Evolutionary conservation across 2,113 vertebrate species (phyloP).

Genomic region (Solea senegalensis): DNA sequence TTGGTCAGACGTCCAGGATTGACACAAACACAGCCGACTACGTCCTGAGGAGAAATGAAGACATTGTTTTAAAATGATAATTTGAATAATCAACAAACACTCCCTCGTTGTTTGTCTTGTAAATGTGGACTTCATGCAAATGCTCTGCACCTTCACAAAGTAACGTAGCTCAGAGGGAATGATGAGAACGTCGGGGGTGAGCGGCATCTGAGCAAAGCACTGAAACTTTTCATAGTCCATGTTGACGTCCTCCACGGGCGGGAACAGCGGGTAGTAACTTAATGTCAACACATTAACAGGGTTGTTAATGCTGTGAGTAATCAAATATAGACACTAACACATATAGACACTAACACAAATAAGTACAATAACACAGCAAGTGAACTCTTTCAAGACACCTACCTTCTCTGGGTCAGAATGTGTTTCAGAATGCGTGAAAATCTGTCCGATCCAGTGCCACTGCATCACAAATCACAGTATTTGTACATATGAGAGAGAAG

Average conservation of each 20-base stretch:
- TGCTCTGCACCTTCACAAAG: constrained; percentile 87
- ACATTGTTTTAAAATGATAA: not conserved
- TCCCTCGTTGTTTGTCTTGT: not conserved
- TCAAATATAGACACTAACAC: not conserved
- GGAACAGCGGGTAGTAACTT: constrained; percentile 93
- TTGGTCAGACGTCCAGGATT: constrained; percentile 94
- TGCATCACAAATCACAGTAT: constrained; percentile 38
- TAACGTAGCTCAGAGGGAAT: constrained; percentile 91
- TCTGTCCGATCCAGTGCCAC: constrained; percentile 81
- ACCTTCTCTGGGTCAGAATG: constrained; percentile 92
- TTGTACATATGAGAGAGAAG: not conserved
- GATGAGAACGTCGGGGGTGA: constrained; percentile 88
- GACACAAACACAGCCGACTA: constrained; percentile 89
- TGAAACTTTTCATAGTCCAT: constrained; percentile 88
- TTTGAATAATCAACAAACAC: not conserved
- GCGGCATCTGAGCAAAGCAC: constrained; percentile 74
- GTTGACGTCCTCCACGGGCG: constrained; percentile 88
- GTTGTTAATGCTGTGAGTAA: not conserved
- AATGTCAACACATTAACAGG: not conserved
- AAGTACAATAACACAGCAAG: not conserved
- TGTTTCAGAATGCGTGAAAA: constrained; percentile 92
- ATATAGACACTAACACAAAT: not conserved
- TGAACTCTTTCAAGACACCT: not conserved
- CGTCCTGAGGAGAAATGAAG: constrained; percentile 76
- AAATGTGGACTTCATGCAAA: not conserved